These are phyloP conservation scores for Synchiropus splendidus DNA, from an alignment of 2,113 vertebrate genomes.

Conservation along the genomic window DNA sequence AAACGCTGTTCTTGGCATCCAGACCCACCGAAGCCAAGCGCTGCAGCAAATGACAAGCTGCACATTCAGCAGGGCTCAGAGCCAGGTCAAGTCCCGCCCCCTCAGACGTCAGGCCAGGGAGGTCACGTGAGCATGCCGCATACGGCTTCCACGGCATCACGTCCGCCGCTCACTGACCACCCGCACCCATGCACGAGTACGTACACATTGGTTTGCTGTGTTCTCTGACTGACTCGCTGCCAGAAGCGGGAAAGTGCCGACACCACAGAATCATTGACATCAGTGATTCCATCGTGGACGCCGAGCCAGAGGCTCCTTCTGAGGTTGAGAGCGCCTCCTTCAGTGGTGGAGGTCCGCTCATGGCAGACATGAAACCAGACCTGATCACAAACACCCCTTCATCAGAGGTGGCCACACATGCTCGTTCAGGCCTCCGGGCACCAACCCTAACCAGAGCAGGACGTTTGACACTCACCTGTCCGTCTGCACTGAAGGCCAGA, in stretches of 20 bases:
- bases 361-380: too few relatives aligned
- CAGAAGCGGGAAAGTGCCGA: slow-evolving; percentile 14
- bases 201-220: slow-evolving; percentile 41
- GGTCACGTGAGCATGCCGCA: background rate
- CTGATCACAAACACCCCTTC: too few relatives aligned
- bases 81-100: background rate
- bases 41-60: slow-evolving; percentile 42
- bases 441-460: too few relatives aligned
- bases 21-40: slow-evolving; percentile 86
- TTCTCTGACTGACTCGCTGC: slow-evolving; percentile 26
- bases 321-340: too few relatives aligned
- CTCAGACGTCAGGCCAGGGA: background rate
- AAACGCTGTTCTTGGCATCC: slow-evolving; percentile 93
- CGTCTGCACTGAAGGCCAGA: slow-evolving; percentile 86
- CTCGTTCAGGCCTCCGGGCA: too few relatives aligned
- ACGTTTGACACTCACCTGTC: slow-evolving; percentile 72
- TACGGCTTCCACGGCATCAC: background rate
- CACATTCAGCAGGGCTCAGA: background rate
- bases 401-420: too few relatives aligned
- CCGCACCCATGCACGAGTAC: slow-evolving; percentile 19
- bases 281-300: too few relatives aligned
- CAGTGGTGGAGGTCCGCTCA: too few relatives aligned
- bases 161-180: background rate
- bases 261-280: slow-evolving; percentile 1
- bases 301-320: too few relatives aligned